These are phyloP conservation scores for Promerops cafer DNA, from an alignment of 2,113 vertebrate species.

Conservation along the genomic window DNA sequence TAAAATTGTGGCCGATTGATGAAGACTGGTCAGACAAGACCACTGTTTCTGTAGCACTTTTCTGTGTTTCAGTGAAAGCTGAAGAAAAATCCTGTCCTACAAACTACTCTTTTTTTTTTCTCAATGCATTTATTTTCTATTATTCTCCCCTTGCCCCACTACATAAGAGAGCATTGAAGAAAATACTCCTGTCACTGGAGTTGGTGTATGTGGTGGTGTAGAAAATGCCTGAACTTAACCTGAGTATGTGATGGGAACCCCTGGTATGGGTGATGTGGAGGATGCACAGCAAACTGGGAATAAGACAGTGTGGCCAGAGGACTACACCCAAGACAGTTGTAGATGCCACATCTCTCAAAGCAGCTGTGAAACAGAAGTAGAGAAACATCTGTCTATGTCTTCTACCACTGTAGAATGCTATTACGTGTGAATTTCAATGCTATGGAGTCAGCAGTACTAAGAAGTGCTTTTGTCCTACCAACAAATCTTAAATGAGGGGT, in stretches of 20 bases:
- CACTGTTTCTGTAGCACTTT: background rate
- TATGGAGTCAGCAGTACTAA: background rate
- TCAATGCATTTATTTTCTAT: background rate
- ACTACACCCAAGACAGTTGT: background rate
- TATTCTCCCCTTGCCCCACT: background rate
- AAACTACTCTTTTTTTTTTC: background rate
- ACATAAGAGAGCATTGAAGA: background rate
- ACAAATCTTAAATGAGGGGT: background rate
- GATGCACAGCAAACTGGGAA: background rate
- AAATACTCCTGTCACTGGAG: background rate
- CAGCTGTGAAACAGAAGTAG: background rate
- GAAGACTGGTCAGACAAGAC: background rate
- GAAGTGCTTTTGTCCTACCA: background rate
- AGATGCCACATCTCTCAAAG: background rate
- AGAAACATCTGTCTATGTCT: background rate
- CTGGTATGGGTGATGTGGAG: background rate
- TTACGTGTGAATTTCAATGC: background rate
- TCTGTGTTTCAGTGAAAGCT: background rate
- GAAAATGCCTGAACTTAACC: background rate
- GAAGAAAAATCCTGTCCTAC: background rate
- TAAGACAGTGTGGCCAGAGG: background rate
- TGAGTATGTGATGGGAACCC: background rate
- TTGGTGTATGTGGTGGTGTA: background rate
- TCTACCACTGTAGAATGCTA: background rate
- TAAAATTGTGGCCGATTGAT: background rate